Conservation (phyloP, 2,113 vertebrate genomes). For the Passer domesticus region DNA sequence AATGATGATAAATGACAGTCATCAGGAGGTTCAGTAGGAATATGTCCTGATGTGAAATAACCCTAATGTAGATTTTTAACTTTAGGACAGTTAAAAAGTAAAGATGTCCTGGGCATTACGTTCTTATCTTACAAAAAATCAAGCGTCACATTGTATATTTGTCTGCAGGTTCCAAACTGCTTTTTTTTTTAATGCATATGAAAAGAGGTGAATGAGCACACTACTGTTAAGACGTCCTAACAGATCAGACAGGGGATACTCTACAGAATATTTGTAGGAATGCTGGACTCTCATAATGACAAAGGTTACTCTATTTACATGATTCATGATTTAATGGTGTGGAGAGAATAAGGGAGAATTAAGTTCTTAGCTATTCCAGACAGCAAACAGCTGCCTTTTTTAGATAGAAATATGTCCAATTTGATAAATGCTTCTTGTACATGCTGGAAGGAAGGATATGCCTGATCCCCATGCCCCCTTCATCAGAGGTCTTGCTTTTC, state of each 20-base stretch:
- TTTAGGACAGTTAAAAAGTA: not conserved
- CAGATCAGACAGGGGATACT: not conserved
- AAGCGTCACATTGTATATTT: too few relatives aligned
- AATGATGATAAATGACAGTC: fast-evolving
- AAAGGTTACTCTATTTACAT: not conserved
- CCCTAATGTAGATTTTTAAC: not conserved
- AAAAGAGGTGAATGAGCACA: not conserved
- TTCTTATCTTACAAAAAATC: not conserved
- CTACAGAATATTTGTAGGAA: not conserved
- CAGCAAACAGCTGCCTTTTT: not conserved
- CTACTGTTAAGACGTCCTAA: not conserved
- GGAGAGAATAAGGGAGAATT: not conserved
- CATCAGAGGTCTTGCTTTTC: not conserved
- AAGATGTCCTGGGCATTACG: not conserved
- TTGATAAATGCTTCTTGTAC: not conserved
- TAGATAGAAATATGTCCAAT: not conserved
- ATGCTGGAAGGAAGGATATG: not conserved
- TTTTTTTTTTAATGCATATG: not conserved
- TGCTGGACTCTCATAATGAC: not conserved
- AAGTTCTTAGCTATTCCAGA: not conserved
- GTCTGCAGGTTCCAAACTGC: not conserved
- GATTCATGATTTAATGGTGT: not conserved
- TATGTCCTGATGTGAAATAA: not conserved
- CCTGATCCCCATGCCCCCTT: not conserved
- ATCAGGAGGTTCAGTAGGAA: not conserved